Evolutionary conservation across 2,113 vertebrate species (phyloP).

Genomic region (Platysternon megacephalum): DNA sequence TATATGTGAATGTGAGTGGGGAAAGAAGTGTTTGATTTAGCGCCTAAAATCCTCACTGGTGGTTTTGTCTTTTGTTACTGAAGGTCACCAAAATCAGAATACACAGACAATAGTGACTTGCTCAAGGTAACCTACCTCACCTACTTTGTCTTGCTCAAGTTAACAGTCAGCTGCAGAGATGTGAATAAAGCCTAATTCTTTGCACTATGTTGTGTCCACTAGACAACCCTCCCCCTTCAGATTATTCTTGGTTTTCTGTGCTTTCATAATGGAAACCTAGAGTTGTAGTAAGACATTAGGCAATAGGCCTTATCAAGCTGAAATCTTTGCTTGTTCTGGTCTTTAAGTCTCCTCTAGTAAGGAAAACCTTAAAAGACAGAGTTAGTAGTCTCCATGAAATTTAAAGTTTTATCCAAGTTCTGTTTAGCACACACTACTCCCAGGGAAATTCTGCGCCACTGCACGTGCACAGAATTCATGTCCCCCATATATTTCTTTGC

Average conservation of each 20-base stretch:
- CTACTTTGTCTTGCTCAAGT: not conserved
- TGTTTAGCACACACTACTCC: not conserved
- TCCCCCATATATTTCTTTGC: too few species aligned
- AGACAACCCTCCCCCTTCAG: not conserved
- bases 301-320: not conserved
- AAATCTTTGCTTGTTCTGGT: too few species aligned
- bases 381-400: not conserved
- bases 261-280: not conserved
- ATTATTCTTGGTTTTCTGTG: not conserved
- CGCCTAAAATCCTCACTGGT: not conserved
- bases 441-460: too few species aligned
- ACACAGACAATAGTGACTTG: not conserved
- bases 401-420: not conserved
- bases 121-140: not conserved
- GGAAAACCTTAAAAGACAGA: not conserved
- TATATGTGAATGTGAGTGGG: not conserved
- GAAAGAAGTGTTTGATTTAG: not conserved
- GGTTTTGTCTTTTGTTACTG: not conserved
- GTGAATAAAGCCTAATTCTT: not conserved
- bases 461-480: too few species aligned
- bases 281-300: not conserved
- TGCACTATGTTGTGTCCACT: not conserved
- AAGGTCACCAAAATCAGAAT: not conserved
- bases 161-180: not conserved
- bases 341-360: not conserved